Evolutionary conservation across 1,140 invertebrate species (phyloP).

Genomic region (Calycopis cecrops): DNA sequence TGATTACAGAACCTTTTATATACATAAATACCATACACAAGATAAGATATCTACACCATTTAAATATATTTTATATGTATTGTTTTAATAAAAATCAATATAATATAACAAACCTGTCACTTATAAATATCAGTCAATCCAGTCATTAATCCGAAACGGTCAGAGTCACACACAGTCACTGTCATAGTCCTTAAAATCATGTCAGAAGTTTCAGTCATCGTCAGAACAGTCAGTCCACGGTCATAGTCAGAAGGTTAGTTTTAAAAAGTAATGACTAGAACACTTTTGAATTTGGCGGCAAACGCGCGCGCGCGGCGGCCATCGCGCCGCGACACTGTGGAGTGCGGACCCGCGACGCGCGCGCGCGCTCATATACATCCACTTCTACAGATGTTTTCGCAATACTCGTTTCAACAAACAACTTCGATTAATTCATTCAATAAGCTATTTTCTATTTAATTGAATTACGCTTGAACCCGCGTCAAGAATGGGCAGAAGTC

Average conservation of each 20-base stretch:
- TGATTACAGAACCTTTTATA: no score
- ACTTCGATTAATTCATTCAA: no score
- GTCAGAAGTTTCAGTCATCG: constrained; percentile 22
- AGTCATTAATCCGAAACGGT: constrained; percentile 11
- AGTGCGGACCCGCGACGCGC: constrained; percentile 30
- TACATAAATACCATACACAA: no score
- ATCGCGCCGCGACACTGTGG: constrained; percentile 55
- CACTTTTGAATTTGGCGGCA: constrained; percentile 45
- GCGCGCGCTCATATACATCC: constrained; percentile 55
- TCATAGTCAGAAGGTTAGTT: constrained; percentile 29
- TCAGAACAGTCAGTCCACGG: constrained; percentile 25
- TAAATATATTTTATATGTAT: no score
- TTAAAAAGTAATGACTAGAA: constrained; percentile 46
- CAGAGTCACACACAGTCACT: not conserved
- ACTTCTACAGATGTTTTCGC: constrained; percentile 51
- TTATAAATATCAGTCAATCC: constrained; percentile 17
- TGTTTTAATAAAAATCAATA: no score
- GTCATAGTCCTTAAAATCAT: constrained; percentile 26
- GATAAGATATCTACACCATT: no score
- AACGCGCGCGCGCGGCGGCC: constrained; percentile 45
- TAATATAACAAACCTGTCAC: constrained; percentile 8
- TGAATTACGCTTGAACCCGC: no score
- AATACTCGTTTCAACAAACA: constrained; percentile 29
- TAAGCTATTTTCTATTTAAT: no score
- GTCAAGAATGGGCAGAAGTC: no score